These are phyloP conservation scores for Cossypha caffra DNA, from an alignment of 2,797 vertebrate species.

Conservation along the genomic window DNA sequence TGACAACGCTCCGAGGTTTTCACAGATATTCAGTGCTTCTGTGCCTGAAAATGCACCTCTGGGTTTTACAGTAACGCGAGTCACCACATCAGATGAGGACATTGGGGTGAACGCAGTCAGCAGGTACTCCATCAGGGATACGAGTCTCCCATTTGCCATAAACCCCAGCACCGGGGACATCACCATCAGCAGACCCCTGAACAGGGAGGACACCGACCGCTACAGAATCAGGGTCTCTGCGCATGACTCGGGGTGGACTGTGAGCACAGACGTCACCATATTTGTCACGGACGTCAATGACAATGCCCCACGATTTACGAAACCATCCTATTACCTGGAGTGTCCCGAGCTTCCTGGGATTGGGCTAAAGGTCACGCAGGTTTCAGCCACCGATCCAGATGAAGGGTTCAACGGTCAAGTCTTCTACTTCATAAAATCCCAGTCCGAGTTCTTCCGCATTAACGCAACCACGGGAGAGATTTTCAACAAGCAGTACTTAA, in stretches of 20 bases:
- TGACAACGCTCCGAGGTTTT: constrained; percentile 95
- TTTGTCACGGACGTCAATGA: constrained; percentile 94
- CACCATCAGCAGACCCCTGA: constrained; percentile 88
- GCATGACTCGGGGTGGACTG: constrained; percentile 96
- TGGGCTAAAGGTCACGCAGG: constrained; percentile 87
- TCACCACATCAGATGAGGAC: constrained; percentile 96
- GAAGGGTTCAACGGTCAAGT: constrained; percentile 91
- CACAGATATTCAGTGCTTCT: constrained; percentile 94
- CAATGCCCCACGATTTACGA: constrained; percentile 91
- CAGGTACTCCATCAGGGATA: constrained; percentile 89
- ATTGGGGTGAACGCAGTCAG: constrained; percentile 89
- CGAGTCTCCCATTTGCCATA: constrained; percentile 89
- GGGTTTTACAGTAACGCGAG: constrained; percentile 90
- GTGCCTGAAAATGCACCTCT: constrained; percentile 94
- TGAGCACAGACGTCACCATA: constrained; percentile 95
- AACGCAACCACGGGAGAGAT: constrained; percentile 92
- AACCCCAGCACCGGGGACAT: constrained; percentile 93
- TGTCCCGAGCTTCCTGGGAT: constrained; percentile 91
- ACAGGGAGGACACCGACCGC: constrained; percentile 91
- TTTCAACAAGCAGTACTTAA: constrained; percentile 92
- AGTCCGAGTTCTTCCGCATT: constrained; percentile 95
- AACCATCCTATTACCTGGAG: constrained; percentile 93
- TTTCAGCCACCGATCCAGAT: constrained; percentile 91
- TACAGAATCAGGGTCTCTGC: constrained; percentile 94
- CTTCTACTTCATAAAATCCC: constrained; percentile 96